These are phyloP conservation scores for Noctilio leporinus DNA, from an alignment of 2,113 vertebrate genomes.

Conservation along the genomic window DNA sequence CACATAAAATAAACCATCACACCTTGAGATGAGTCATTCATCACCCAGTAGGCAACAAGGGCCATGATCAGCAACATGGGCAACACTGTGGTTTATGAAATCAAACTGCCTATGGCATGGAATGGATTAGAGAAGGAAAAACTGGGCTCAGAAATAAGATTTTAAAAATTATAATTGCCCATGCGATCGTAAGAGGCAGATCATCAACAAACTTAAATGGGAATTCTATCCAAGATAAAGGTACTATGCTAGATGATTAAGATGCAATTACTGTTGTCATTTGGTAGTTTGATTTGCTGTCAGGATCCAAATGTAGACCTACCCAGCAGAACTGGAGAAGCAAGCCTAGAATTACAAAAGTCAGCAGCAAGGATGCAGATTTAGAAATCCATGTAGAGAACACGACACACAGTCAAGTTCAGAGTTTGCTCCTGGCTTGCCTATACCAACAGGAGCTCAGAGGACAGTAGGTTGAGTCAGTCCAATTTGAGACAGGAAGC, in stretches of 20 bases:
- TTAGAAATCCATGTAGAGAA: neutral
- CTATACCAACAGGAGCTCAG: neutral
- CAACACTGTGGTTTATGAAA: neutral
- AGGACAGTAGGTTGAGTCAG: neutral
- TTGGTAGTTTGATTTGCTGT: neutral
- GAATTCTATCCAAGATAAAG: neutral
- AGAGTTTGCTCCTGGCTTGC: neutral
- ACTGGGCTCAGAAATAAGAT: neutral
- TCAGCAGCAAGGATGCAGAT: neutral
- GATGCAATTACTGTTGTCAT: neutral
- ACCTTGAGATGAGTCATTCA: neutral
- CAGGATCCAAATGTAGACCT: neutral
- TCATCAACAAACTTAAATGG: neutral
- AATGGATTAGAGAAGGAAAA: neutral
- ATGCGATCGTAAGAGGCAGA: neutral
- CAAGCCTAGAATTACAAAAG: constrained; percentile 14
- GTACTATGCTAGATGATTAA: neutral
- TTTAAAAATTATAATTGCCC: neutral
- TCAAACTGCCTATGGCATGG: neutral
- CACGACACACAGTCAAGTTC: neutral
- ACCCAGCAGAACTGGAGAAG: neutral
- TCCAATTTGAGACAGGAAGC: neutral
- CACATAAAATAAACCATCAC: neutral
- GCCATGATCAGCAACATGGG: neutral
- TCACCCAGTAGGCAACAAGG: neutral